A percentile compares a stretch with the other conserved stretches of the same genome.
phyloP scores from a whole-genome alignment of 2,888 invertebrate species.

The Erebia epiphron region DNA sequence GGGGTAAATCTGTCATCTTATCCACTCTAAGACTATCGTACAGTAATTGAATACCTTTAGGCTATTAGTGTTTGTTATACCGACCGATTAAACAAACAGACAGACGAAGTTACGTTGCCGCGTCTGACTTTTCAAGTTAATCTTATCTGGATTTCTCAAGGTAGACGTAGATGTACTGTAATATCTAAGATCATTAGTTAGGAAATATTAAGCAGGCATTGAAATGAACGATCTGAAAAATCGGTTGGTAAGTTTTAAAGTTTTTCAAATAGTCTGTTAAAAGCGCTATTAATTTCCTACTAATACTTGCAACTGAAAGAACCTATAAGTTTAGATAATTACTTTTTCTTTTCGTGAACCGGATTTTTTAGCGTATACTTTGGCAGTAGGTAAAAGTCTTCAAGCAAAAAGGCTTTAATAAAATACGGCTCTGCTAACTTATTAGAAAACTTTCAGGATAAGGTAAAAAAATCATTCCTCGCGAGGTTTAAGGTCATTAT shows the following conservation, averaged over 20 bases:
- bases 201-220: too few relatives aligned
- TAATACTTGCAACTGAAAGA: too few relatives aligned
- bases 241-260: too few relatives aligned
- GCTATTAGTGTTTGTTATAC: background rate
- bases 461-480: conserved; percentile 15
- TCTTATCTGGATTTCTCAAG: too few relatives aligned
- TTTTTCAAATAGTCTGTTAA: too few relatives aligned
- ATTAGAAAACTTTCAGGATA: conserved; percentile 5
- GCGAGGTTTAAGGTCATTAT: conserved; percentile 22
- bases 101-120: too few relatives aligned
- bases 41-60: background rate
- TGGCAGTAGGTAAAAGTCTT: background rate
- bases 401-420: background rate
- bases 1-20: conserved; percentile 13
- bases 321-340: background rate
- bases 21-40: background rate
- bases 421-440: conserved; percentile 7
- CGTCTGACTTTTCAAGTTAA: too few relatives aligned
- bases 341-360: background rate
- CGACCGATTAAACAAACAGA: background rate
- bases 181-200: too few relatives aligned
- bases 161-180: too few relatives aligned
- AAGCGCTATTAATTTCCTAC: too few relatives aligned
- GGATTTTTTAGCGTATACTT: background rate
- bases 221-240: too few relatives aligned